Base-by-base conservation (phyloP, 2,113 vertebrate species). In the Corythoichthys intestinalis region DNA sequence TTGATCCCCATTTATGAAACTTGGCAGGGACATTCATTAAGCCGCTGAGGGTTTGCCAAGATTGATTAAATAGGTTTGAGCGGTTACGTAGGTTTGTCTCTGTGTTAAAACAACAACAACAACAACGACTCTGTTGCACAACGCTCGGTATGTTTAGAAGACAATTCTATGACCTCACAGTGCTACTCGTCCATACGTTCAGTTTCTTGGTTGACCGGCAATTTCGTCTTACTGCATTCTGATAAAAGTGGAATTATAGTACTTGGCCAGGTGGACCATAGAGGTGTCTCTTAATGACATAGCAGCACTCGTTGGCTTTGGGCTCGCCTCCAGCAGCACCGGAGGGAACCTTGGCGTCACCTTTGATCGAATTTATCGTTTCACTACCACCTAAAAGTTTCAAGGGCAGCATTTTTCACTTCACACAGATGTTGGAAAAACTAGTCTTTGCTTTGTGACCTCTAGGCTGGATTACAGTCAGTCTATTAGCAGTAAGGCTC, bases 1-100 rank as follows among this genome's bases (percentile, higher is more conserved):
- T 91, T 92, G 90, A 93, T 92, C 85, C 41, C 73, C 81, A 86
- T 90, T 90, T 88, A 92, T 92, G 87, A 89, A 90, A 87, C 73
- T 84, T 92, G 92, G 83, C 90, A 91, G 89, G 80, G 79, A 87
- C 87, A 91, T 92, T 91, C 89, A 93, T 89, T 91, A 89, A 85
- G 81, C 76, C 86, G 88, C 82, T 76, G 78, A 89, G 85, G 81
- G 83, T 79, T 85, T 87, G 79, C 71, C 72, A 35, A 17, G 75
- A 86, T 88, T 89, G 87, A 91, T 91, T 91, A 91, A 91, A 90
- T 82, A 73, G 80, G 69, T 75, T 28, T 73, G 71, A n/a, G 66
- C 9, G 67, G 64, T 68, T 72, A 63, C 57, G 37, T 70, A 65
- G 66, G 73, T 61, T 83, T 81, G 71, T 83, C 84, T 78, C 75